These are phyloP conservation scores for Pseudorectes ferrugineus DNA, from an alignment of 2,113 vertebrate genomes.

Conservation along the genomic window DNA sequence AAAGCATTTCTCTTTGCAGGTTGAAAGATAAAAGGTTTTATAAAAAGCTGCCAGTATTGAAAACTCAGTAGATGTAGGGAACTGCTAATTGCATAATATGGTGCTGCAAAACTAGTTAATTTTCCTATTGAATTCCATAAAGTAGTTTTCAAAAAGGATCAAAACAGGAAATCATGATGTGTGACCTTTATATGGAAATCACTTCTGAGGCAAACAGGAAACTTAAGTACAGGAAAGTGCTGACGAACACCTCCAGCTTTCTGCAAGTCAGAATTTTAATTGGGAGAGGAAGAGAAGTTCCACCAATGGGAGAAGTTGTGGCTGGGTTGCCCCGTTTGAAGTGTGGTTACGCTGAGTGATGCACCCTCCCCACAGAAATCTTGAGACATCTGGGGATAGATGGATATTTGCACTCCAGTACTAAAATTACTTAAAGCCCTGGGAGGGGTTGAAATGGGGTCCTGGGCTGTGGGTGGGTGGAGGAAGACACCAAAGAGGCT, in stretches of 20 bases:
- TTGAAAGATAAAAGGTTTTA: neutral
- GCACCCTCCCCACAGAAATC: rapidly evolving
- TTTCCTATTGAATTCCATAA: neutral
- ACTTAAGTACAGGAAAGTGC: neutral
- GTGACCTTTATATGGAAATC: neutral
- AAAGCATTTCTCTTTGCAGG: neutral
- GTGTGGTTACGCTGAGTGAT: neutral
- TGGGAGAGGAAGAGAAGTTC: neutral
- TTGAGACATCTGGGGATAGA: neutral
- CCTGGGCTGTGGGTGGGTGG: neutral
- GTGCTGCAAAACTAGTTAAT: neutral
- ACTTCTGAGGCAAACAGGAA: neutral
- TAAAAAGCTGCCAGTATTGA: neutral
- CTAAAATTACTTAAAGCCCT: neutral
- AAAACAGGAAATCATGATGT: neutral
- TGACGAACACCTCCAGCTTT: neutral
- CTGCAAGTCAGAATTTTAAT: neutral
- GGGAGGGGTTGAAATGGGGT: neutral
- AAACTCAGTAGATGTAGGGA: neutral
- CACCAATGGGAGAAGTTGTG: neutral
- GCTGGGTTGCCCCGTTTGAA: rapidly evolving
- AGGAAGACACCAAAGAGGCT: neutral
- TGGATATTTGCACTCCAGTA: neutral
- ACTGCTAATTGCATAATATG: neutral
- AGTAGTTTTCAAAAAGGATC: neutral